phyloP scores from a whole-genome alignment of 2,888 invertebrate species.

The Chymomyza amoena region DNA sequence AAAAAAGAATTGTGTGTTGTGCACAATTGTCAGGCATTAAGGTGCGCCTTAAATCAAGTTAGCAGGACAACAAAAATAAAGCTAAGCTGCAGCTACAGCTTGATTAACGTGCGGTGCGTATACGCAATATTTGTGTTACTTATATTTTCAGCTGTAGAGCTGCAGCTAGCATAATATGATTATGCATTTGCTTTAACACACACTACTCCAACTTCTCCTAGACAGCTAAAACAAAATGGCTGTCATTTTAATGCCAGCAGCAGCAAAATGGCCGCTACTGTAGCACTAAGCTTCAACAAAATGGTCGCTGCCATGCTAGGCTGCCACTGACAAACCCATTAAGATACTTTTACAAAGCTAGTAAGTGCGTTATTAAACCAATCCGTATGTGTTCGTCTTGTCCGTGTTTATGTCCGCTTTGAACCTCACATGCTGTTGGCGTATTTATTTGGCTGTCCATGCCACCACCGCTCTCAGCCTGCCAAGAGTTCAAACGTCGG shows the following conservation, averaged over 20 bases:
- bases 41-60: conserved; percentile 68
- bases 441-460: conserved; percentile 9
- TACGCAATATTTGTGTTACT: conserved; percentile 43
- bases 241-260: conserved; percentile 14
- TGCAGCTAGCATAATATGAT: conserved; percentile 55
- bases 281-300: conserved; percentile 1
- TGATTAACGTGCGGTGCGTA: conserved; percentile 42
- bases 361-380: conserved; percentile 21
- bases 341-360: background rate
- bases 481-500: background rate
- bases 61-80: conserved; percentile 26
- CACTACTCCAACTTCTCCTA: no score
- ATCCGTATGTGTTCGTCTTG: background rate
- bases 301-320: background rate
- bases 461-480: background rate
- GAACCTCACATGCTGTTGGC: conserved; percentile 4
- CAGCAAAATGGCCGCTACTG: background rate
- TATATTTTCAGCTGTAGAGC: conserved; percentile 40
- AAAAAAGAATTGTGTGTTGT: conserved; percentile 46
- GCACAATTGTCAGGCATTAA: conserved; percentile 65
- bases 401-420: background rate
- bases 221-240: conserved; percentile 11
- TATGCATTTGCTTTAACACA: conserved; percentile 53
- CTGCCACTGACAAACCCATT: conserved; percentile 41
- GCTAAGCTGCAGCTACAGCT: conserved; percentile 2